A percentile compares a stretch with the other conserved stretches of the same genome.
Evolutionary conservation across 2,113 vertebrate genomes (phyloP).

Genomic region (Pantherophis guttatus): DNA sequence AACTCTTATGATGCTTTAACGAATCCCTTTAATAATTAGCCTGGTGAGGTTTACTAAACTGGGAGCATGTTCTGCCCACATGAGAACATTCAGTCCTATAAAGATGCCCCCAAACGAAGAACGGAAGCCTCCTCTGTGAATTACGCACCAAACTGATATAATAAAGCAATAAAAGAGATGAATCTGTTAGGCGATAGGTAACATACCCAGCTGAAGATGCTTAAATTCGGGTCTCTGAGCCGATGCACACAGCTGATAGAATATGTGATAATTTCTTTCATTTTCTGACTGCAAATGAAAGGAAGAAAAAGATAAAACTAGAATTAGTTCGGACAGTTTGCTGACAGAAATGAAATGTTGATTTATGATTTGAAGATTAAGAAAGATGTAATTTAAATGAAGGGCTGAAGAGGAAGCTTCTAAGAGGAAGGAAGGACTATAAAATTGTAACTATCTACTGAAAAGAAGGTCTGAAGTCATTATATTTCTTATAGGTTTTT

Average conservation of each 20-base stretch:
- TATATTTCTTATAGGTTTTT: neutral
- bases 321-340: neutral
- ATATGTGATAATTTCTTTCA: conserved; percentile 97
- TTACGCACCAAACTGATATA: neutral
- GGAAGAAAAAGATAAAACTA: conserved; percentile 22
- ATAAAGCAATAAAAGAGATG: neutral
- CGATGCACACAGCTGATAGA: conserved; percentile 95
- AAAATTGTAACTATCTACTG: neutral
- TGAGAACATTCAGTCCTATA: neutral
- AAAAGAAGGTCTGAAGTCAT: neutral
- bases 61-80: neutral
- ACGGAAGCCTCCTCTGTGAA: too few relatives aligned
- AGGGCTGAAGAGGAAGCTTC: neutral
- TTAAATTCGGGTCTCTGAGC: conserved; percentile 82
- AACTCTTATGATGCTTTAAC: neutral
- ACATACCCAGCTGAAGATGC: conserved; percentile 84
- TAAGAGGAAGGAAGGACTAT: neutral
- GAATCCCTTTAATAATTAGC: neutral
- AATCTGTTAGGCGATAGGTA: neutral
- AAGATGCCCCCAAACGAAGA: neutral
- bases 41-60: neutral
- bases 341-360: neutral
- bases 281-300: conserved; percentile 83
- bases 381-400: neutral
- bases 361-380: neutral